Evolutionary conservation across 1,140 invertebrate species (phyloP), one percentile per base, ranked within the genome.

Genomic region (Phocides pigmalion): DNA sequence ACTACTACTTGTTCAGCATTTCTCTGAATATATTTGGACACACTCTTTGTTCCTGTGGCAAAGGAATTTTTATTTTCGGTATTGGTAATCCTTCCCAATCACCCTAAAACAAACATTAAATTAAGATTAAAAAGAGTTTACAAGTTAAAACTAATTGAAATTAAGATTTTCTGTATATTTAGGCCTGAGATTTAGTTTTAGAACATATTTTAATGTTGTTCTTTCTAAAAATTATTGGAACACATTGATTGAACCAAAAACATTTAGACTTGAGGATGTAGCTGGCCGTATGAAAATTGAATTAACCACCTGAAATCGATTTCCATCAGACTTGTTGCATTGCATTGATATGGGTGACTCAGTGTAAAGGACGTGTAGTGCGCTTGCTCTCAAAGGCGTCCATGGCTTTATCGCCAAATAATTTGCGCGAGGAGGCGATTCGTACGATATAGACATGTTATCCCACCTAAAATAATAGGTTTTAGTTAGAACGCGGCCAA

Each of bases 331-430:
- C 79, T 95, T 94, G 89, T 99, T 99, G 84, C 98, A 99, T 81
- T 99, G 98, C 97, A 99, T 98, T 47, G 97, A 97, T 44, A 99
- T 93, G 15, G 97, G 96, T 1, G 97, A 95, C 69, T 95, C 94
- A n/a, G 94, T 92, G 81, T 98, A 99, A 9, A 98, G 93, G 53
- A 95, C 93, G 19, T 95, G 91, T 19, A 99, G 90, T 11, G 97
- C 91, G 41, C 94, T 89, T 0, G 95, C 92, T 15, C 96, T 94
- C 37, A 97, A 92, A 47, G 95, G 95, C 5, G 94, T 97, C 98
- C 98, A 99, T 12, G 88, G 86, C 4, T 95, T 90, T 46, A 99
- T 96, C 2, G 94, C 92, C 35, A 94, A 89, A 81, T 98, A 99
- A 89, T 98, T 98, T 3, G 93, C 90, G 0, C 95, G 95, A 62